Evolutionary conservation across 1,140 invertebrate species (phyloP).

Genomic region (Leptopilina boulardi): DNA sequence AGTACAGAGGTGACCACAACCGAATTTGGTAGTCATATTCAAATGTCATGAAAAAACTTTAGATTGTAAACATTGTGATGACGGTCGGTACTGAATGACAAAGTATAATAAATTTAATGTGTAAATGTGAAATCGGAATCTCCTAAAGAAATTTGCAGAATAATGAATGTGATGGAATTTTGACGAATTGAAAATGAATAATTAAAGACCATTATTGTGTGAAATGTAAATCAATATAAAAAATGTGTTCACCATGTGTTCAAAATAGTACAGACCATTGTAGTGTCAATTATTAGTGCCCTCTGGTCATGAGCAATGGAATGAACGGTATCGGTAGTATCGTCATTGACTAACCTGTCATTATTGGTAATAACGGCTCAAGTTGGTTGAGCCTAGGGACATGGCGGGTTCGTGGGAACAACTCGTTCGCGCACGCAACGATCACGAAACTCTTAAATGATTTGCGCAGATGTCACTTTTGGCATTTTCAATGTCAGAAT

Average conservation of each 20-base stretch:
- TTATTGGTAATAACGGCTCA: conserved; percentile 61
- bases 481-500: neutral
- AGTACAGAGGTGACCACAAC: too few species aligned
- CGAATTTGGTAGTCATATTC: too few species aligned
- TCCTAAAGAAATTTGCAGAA: too few species aligned
- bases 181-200: too few species aligned
- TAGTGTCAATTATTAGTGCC: conserved; percentile 55
- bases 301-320: conserved; percentile 51
- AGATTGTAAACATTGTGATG: too few species aligned
- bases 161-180: too few species aligned
- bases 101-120: too few species aligned
- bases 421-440: conserved; percentile 44
- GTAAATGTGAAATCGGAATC: too few species aligned
- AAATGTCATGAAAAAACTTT: too few species aligned
- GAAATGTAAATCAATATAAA: too few species aligned
- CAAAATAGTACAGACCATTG: conserved; percentile 36
- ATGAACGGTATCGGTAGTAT: conserved; percentile 55
- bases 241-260: too few species aligned
- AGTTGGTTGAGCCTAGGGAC: conserved; percentile 61
- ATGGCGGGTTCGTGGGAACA: conserved; percentile 61
- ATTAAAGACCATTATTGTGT: neutral
- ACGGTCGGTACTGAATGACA: too few species aligned
- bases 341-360: conserved; percentile 56
- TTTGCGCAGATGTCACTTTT: conserved; percentile 25
- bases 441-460: conserved; percentile 51